Percentiles rank a stretch among this genome's conserved stretches.
phyloP scores from a whole-genome alignment of 2,797 vertebrate genomes.

The Picus viridis region DNA sequence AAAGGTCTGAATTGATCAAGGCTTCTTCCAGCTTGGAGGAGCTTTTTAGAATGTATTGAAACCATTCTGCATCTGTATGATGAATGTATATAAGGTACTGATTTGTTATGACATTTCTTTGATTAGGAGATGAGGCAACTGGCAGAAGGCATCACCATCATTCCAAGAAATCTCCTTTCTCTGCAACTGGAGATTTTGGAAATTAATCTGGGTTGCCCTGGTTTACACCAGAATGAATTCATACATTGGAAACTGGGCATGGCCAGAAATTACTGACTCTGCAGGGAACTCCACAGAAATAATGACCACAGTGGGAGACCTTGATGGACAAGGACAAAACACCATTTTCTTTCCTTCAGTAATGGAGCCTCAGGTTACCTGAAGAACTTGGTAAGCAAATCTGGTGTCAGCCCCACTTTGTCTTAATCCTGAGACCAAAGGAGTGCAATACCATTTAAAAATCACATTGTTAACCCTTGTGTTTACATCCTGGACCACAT shows the following conservation, averaged over 20 bases:
- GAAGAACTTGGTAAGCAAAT: not conserved
- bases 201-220: not conserved
- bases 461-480: not conserved
- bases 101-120: constrained; percentile 37
- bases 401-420: not conserved
- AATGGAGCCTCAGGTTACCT: not conserved
- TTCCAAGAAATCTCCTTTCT: not conserved
- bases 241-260: not conserved
- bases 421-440: accelerated
- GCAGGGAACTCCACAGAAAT: not conserved
- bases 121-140: constrained; percentile 29
- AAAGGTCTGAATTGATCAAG: constrained; percentile 54
- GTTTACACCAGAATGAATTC: not conserved
- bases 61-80: not conserved
- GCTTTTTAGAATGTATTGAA: not conserved
- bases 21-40: constrained; percentile 44
- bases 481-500: not conserved
- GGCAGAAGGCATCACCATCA: not conserved
- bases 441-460: not conserved
- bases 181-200: not conserved
- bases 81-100: not conserved
- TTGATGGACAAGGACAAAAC: not conserved
- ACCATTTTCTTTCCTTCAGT: not conserved
- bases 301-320: not conserved
- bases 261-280: not conserved